Evolutionary conservation across 1,140 invertebrate species (phyloP).

Genomic region (Leptinotarsa defecta): DNA sequence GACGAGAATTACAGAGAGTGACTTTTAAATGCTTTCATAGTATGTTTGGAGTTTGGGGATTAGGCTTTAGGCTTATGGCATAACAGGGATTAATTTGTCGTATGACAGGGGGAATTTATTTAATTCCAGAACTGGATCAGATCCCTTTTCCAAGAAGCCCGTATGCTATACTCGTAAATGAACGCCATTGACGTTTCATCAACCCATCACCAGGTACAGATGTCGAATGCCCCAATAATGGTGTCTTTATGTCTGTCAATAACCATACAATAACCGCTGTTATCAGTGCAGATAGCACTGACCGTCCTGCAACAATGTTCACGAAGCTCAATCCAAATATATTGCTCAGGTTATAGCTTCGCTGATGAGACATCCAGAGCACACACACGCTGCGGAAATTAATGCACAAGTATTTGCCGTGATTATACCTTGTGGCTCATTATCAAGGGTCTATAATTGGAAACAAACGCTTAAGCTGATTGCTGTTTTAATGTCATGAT

Average conservation of each 20-base stretch:
- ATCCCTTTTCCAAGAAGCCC: background rate
- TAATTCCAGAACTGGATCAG: background rate
- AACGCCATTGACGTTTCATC: slow-evolving; percentile 35
- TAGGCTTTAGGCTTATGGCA: too few species aligned
- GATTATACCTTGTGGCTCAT: background rate
- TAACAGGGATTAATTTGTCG: too few species aligned
- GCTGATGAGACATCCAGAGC: background rate
- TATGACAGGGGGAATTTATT: background rate
- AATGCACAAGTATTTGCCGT: background rate
- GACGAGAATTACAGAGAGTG: too few species aligned
- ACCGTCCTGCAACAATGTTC: slow-evolving; percentile 27
- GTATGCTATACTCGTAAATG: slow-evolving; percentile 1
- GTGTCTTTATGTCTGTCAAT: slow-evolving; percentile 42
- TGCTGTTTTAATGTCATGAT: too few species aligned
- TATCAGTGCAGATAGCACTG: slow-evolving; percentile 38
- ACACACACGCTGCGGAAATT: background rate
- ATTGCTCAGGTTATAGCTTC: slow-evolving; percentile 32
- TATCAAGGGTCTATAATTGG: slow-evolving; percentile 55
- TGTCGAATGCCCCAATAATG: slow-evolving; percentile 39
- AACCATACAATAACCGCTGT: slow-evolving; percentile 42
- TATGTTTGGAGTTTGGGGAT: too few species aligned
- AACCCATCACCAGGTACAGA: slow-evolving; percentile 40
- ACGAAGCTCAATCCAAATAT: slow-evolving; percentile 34
- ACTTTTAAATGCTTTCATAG: too few species aligned
- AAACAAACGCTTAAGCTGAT: slow-evolving; percentile 62